Evolutionary conservation across 1,140 invertebrate genomes (phyloP).

Genomic region (Lordiphosa collinella): DNA sequence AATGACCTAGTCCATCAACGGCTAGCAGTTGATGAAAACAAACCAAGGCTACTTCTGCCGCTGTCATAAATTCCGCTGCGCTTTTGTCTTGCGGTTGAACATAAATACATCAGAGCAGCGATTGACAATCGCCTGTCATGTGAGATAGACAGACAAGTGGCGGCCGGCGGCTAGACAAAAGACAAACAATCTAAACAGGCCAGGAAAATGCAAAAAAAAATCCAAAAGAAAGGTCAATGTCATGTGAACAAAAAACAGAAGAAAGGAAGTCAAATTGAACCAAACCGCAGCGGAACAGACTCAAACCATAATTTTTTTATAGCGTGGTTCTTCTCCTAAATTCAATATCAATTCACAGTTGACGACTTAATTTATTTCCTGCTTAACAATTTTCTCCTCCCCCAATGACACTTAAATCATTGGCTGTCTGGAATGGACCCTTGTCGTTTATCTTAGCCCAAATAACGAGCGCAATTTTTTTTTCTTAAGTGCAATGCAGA

Average conservation of each 20-base stretch:
- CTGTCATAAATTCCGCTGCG: background rate
- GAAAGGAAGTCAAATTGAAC: slow-evolving; percentile 14
- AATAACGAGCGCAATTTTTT: too few relatives aligned
- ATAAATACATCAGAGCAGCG: background rate
- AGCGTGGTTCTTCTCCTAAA: too few relatives aligned
- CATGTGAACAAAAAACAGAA: slow-evolving; percentile 8
- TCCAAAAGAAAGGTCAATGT: slow-evolving; percentile 11
- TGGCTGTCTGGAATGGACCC: too few relatives aligned
- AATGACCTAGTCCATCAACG: slow-evolving; percentile 24
- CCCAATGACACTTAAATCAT: too few relatives aligned
- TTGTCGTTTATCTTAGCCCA: too few relatives aligned
- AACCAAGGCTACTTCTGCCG: background rate
- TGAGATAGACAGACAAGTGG: background rate
- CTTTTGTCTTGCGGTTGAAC: slow-evolving; percentile 4
- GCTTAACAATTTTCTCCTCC: too few relatives aligned
- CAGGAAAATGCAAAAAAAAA: too few relatives aligned
- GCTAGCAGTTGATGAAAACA: slow-evolving; percentile 2
- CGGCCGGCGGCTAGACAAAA: slow-evolving; percentile 37
- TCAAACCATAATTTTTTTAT: too few relatives aligned
- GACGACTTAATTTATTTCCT: too few relatives aligned
- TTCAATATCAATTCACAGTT: too few relatives aligned
- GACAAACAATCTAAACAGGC: slow-evolving; percentile 36
- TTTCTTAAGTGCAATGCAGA: too few relatives aligned
- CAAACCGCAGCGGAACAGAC: too few relatives aligned
- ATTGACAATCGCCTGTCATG: slow-evolving; percentile 7